Conservation (phyloP, 2,797 vertebrate species). For the Pachyuromys duprasi region DNA sequence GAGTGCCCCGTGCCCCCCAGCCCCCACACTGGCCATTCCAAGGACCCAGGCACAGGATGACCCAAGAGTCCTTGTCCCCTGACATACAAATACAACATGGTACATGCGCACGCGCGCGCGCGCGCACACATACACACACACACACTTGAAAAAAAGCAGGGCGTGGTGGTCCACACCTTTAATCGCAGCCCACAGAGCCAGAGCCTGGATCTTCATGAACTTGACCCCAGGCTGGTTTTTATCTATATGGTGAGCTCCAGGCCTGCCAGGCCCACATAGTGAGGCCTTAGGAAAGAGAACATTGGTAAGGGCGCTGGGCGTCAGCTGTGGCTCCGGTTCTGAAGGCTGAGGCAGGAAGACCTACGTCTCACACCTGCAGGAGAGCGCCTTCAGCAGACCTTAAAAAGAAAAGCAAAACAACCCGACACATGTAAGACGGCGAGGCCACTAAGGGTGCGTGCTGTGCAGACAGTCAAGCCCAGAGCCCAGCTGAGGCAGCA, state of each 20-base stretch:
- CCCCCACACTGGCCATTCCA: not conserved
- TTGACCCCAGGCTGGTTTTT: not conserved
- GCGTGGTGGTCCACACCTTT: not conserved
- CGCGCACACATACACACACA: not conserved
- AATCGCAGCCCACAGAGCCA: not conserved
- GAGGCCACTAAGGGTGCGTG: not conserved
- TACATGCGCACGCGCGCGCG: too few species aligned
- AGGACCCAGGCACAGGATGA: rapidly evolving
- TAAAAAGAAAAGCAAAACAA: too few species aligned
- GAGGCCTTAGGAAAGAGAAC: not conserved
- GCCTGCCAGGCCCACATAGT: not conserved
- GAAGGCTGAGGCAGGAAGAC: not conserved
- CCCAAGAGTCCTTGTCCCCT: not conserved
- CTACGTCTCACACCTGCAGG: not conserved
- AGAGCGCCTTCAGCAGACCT: too few species aligned
- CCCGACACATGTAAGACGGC: too few species aligned
- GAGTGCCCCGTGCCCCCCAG: not conserved
- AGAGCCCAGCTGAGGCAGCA: not conserved
- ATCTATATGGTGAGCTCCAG: not conserved
- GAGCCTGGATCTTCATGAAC: not conserved
- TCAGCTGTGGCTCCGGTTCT: not conserved
- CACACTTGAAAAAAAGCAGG: too few species aligned
- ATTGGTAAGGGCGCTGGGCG: not conserved
- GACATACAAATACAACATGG: not conserved
- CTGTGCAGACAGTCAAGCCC: not conserved